These are phyloP conservation scores for Tragelaphus buxtoni DNA, from an alignment of 2,113 vertebrate species.

Conservation along the genomic window DNA sequence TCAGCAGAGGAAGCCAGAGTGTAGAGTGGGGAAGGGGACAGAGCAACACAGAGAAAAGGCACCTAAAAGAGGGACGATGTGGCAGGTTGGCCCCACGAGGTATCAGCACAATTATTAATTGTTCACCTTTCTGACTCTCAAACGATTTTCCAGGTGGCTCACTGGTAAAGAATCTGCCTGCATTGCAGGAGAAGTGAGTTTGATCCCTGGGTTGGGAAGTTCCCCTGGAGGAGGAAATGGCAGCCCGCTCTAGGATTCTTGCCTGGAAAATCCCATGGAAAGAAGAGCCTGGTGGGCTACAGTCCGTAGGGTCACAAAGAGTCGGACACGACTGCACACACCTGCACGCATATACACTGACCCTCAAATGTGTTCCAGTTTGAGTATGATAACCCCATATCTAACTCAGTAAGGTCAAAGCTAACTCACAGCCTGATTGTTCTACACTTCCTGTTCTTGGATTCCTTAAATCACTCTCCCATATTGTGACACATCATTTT, in stretches of 20 bases:
- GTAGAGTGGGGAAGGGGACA: accelerated
- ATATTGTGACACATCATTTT: background rate
- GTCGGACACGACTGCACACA: accelerated
- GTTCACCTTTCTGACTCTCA: background rate
- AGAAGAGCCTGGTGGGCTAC: background rate
- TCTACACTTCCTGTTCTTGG: background rate
- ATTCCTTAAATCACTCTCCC: background rate
- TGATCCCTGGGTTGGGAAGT: background rate
- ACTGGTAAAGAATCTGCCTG: background rate
- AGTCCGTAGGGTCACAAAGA: background rate
- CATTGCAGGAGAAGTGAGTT: background rate
- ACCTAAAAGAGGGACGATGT: background rate
- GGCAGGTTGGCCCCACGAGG: background rate
- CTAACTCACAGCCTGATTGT: background rate
- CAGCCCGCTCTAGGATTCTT: background rate
- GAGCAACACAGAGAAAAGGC: background rate
- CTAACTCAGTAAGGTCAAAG: background rate
- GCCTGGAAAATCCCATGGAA: background rate
- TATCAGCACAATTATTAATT: background rate
- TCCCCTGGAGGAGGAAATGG: background rate
- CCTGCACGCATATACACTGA: background rate
- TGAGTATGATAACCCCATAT: background rate
- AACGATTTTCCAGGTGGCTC: background rate
- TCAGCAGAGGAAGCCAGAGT: background rate
- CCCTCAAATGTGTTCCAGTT: background rate